A percentile compares a stretch with the other conserved stretches of the same genome.
Evolutionary conservation across 2,113 vertebrate species (phyloP).

Genomic region (Alethe diademata): DNA sequence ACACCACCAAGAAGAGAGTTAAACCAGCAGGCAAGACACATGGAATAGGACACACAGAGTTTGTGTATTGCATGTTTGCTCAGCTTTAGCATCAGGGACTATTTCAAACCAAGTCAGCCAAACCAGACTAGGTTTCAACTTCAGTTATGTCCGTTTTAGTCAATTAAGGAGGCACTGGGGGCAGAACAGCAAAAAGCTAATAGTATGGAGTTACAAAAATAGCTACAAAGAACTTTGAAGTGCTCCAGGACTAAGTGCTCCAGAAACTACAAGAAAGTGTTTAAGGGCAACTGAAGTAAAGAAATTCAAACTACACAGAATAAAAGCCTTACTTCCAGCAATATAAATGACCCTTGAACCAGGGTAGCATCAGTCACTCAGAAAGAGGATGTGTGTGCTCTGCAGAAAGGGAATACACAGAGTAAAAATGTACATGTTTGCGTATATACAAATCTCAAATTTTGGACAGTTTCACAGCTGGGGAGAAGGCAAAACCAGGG

Average conservation of each 20-base stretch:
- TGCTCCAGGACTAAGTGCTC: neutral
- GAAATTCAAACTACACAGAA: neutral
- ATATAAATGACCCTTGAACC: neutral
- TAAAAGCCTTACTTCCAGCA: neutral
- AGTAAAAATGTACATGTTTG: neutral
- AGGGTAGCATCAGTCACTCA: neutral
- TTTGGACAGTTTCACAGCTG: neutral
- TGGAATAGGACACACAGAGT: neutral
- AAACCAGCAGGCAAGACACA: neutral
- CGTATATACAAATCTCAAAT: neutral
- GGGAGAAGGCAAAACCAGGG: neutral
- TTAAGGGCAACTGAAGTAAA: neutral
- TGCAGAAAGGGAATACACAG: neutral
- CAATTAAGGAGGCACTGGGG: neutral
- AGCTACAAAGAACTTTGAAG: neutral
- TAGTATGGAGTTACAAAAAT: neutral
- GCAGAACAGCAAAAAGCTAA: neutral
- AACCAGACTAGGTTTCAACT: neutral
- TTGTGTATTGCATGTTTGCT: rapidly evolving
- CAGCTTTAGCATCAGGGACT: neutral
- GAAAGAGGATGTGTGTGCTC: neutral
- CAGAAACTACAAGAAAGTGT: neutral
- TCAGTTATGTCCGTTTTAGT: neutral
- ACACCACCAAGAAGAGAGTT: neutral
- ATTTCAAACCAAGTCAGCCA: neutral